These are phyloP conservation scores for Prunella strophiata DNA, from an alignment of 2,797 vertebrate genomes.

Conservation along the genomic window DNA sequence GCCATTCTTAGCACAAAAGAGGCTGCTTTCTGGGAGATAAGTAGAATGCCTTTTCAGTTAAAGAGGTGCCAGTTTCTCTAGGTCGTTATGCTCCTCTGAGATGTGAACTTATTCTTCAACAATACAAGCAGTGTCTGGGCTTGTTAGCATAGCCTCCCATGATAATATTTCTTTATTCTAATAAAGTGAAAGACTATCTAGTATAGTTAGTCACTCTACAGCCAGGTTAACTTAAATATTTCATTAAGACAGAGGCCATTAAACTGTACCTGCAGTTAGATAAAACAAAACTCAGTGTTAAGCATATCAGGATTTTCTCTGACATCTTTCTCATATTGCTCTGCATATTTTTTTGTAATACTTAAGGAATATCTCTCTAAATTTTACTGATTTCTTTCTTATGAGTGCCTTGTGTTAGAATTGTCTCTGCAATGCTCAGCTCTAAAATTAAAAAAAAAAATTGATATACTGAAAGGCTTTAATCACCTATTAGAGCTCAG, in stretches of 20 bases:
- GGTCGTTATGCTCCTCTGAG: slow-evolving; percentile 13
- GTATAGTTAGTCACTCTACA: slow-evolving; percentile 33
- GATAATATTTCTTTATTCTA: slow-evolving; percentile 49
- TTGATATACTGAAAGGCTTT: slow-evolving; percentile 44
- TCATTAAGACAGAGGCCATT: slow-evolving; percentile 45
- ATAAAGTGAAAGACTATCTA: slow-evolving; percentile 8
- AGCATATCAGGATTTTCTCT: slow-evolving; percentile 17
- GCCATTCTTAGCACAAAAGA: slow-evolving; percentile 2
- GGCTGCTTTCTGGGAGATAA: slow-evolving; percentile 4
- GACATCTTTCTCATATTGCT: background rate
- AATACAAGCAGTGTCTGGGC: background rate
- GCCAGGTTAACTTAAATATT: slow-evolving; percentile 58
- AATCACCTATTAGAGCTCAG: slow-evolving; percentile 53
- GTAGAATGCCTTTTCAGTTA: slow-evolving; percentile 2
- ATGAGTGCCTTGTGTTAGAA: background rate
- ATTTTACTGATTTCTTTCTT: background rate
- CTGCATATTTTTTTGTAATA: background rate
- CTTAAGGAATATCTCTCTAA: background rate
- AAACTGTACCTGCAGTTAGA: slow-evolving; percentile 16
- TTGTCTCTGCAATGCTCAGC: background rate
- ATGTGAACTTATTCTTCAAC: slow-evolving; percentile 4
- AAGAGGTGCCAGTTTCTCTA: slow-evolving; percentile 1
- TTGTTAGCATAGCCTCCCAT: slow-evolving; percentile 30
- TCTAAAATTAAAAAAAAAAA: background rate
- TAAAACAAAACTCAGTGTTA: slow-evolving; percentile 32